Conservation (phyloP, 1,140 invertebrate species). For the Scaptodrosophila lebanonensis region DNA sequence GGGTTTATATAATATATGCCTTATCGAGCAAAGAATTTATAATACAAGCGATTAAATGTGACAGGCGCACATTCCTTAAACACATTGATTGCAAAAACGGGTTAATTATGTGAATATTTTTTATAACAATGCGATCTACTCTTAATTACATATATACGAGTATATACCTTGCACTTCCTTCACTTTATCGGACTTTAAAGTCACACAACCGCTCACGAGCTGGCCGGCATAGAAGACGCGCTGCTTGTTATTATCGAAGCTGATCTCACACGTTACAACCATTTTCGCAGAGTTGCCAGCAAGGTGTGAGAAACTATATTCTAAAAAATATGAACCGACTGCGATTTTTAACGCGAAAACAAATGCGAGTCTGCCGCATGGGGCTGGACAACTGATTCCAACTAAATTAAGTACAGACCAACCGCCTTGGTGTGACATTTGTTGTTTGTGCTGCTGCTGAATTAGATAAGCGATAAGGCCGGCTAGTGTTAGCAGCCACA, state of each 20-base stretch:
- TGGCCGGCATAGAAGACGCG: slow-evolving; percentile 79
- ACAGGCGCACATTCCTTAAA: too few species aligned
- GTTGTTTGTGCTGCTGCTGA: slow-evolving; percentile 16
- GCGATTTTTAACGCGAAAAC: too few species aligned
- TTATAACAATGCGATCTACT: too few species aligned
- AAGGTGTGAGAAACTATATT: neutral
- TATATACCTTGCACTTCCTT: slow-evolving; percentile 78
- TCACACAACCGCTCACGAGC: slow-evolving; percentile 77
- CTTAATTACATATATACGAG: too few species aligned
- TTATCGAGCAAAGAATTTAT: slow-evolving; percentile 54
- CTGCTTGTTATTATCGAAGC: slow-evolving; percentile 78
- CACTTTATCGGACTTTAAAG: slow-evolving; percentile 77
- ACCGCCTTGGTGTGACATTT: slow-evolving; percentile 6
- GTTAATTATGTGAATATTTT: too few species aligned
- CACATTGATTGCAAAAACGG: too few species aligned
- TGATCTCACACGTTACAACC: slow-evolving; percentile 72
- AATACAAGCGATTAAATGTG: too few species aligned
- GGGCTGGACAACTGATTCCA: slow-evolving; percentile 30
- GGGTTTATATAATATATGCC: slow-evolving; percentile 14
- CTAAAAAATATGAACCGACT: too few species aligned
- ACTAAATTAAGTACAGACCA: slow-evolving; percentile 54
- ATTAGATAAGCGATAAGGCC: slow-evolving; percentile 58
- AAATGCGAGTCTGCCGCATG: slow-evolving; percentile 15
- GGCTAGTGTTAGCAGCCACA: slow-evolving; percentile 11
- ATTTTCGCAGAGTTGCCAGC: slow-evolving; percentile 27